A percentile compares a stretch with the other conserved stretches of the same genome.
Conservation (phyloP, 2,888 invertebrate species). For the Xanthia icteritia region DNA sequence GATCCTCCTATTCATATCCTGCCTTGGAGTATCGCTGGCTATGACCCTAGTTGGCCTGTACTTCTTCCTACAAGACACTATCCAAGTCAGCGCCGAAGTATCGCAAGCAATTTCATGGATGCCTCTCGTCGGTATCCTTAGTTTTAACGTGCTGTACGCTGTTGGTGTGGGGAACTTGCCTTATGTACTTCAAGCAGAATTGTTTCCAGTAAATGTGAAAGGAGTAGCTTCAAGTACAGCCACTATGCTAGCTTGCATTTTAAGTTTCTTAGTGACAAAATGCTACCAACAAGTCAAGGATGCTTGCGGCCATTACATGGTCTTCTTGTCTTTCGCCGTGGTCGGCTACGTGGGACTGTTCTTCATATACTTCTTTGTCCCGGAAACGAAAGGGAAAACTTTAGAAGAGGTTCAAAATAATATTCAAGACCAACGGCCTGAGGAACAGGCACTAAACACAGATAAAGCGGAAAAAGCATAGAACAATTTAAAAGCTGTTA, state of each 20-base stretch:
- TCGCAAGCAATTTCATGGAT: slow-evolving; percentile 85
- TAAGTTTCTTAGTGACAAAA: slow-evolving; percentile 91
- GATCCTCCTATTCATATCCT: slow-evolving; percentile 89
- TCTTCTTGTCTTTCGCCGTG: slow-evolving; percentile 90
- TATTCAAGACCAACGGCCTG: slow-evolving; percentile 80
- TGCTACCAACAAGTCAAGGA: slow-evolving; percentile 91
- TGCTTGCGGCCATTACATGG: slow-evolving; percentile 89
- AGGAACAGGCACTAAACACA: slow-evolving; percentile 70
- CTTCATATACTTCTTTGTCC: slow-evolving; percentile 90
- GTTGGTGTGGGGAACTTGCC: slow-evolving; percentile 91
- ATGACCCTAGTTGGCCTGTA: slow-evolving; percentile 88
- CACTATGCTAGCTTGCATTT: slow-evolving; percentile 89
- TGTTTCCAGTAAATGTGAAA: slow-evolving; percentile 92
- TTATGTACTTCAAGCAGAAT: slow-evolving; percentile 91
- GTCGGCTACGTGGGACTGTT: slow-evolving; percentile 89
- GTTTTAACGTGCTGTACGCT: slow-evolving; percentile 91
- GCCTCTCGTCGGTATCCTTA: slow-evolving; percentile 89
- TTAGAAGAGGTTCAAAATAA: slow-evolving; percentile 91
- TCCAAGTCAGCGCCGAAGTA: slow-evolving; percentile 78
- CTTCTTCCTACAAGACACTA: slow-evolving; percentile 88
- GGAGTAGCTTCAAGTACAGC: slow-evolving; percentile 90
- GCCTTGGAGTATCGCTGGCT: slow-evolving; percentile 88
- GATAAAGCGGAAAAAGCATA: slow-evolving; percentile 48
- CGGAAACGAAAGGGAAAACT: slow-evolving; percentile 92
- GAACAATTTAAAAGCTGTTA: slow-evolving; percentile 9